Percentiles rank a stretch among this genome's conserved stretches.
These are phyloP conservation scores for Plecturocebus donacophilus DNA, from an alignment of 2,113 vertebrate genomes.

Conservation along the genomic window DNA sequence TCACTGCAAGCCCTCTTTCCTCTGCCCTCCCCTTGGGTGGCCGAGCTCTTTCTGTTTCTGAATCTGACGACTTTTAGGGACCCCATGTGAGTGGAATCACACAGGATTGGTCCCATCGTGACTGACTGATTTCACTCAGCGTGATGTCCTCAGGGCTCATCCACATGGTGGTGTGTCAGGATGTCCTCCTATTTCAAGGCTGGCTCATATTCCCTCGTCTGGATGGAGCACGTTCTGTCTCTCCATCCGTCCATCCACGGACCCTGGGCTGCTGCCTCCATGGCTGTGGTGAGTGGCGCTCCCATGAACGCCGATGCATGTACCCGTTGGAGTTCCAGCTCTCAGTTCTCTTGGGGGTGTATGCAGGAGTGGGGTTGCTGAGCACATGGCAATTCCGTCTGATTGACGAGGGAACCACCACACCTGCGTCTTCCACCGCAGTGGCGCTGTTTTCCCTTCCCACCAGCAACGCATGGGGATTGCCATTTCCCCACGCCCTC, in stretches of 20 bases:
- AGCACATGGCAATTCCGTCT: accelerated
- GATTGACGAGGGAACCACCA: too few species aligned
- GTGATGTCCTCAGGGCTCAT: neutral
- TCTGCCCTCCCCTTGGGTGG: neutral
- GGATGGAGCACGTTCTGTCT: too few species aligned
- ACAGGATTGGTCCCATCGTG: neutral
- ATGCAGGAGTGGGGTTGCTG: neutral
- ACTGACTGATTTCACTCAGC: neutral
- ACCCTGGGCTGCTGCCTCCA: neutral
- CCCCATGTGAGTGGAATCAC: accelerated
- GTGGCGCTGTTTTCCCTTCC: accelerated
- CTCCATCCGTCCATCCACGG: neutral
- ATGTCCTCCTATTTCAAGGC: neutral
- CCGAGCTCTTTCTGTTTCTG: neutral
- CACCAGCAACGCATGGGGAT: neutral
- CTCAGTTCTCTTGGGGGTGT: neutral
- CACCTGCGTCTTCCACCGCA: too few species aligned
- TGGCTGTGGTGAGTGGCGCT: neutral
- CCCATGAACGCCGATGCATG: accelerated
- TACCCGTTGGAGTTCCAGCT: neutral
- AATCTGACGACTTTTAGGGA: neutral
- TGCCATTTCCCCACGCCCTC: accelerated
- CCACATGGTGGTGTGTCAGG: neutral
- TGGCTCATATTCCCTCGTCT: too few species aligned
- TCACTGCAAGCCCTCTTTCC: neutral